Percentiles rank a stretch among this genome's conserved stretches.
These are phyloP conservation scores for Sarcophaga variegata DNA, from an alignment of 2,888 invertebrate genomes.

Conservation along the genomic window DNA sequence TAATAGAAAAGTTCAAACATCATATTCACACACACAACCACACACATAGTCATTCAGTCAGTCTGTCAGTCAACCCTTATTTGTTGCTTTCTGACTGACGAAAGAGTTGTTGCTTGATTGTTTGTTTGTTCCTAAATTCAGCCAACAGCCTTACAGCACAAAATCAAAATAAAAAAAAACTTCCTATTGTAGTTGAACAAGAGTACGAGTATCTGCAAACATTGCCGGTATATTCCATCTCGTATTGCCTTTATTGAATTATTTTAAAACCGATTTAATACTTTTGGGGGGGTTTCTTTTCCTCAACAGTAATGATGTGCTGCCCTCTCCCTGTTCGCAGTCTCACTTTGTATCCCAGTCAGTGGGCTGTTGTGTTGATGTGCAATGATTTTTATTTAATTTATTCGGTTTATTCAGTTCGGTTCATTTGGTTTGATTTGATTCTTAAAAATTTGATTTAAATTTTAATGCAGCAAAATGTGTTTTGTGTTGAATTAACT, in stretches of 20 bases:
- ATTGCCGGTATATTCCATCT: constrained; percentile 31
- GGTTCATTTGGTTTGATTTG: constrained; percentile 55
- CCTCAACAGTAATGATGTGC: not conserved
- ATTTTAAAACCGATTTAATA: constrained; percentile 65
- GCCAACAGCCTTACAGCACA: not conserved
- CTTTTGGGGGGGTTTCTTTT: constrained; percentile 57
- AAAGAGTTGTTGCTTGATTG: not conserved
- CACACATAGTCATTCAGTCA: no score
- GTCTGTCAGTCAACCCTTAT: constrained; percentile 56
- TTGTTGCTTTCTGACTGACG: not conserved
- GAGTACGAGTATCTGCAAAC: constrained; percentile 18
- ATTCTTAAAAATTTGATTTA: constrained; percentile 56
- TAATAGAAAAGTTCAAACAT: constrained; percentile 70
- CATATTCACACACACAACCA: constrained; percentile 3
- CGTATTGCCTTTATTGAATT: constrained; percentile 64
- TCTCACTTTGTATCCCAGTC: not conserved
- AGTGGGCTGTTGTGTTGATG: constrained; percentile 46
- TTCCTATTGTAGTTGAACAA: not conserved
- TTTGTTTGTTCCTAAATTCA: not conserved
- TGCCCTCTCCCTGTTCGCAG: not conserved
- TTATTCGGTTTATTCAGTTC: constrained; percentile 61
- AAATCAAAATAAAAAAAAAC: not conserved
- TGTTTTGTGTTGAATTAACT: constrained; percentile 46
- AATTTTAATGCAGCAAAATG: constrained; percentile 44
- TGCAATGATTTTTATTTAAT: constrained; percentile 68